Evolutionary conservation across 2,113 vertebrate genomes (phyloP), one percentile per base, ranked within the genome.

Genomic region (Cheilinus undulatus): DNA sequence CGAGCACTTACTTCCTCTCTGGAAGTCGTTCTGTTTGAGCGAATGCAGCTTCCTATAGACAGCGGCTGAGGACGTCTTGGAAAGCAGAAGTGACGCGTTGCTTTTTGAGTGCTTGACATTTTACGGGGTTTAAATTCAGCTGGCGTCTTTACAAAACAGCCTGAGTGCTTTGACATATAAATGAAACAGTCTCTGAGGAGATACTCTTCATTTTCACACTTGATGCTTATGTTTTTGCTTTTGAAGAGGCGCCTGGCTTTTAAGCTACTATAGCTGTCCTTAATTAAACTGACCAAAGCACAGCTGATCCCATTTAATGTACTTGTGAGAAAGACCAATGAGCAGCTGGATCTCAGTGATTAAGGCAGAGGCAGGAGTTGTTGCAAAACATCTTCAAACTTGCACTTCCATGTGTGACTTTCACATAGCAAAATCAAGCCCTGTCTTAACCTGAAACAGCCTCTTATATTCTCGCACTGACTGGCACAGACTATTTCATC

Each of bases 111-210:
- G 24, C 23, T 2, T 76, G 73, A 73, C 69, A 74, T 70, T 27
- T 80, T 15, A 49, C 45, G 27, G 3, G 36, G 28, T 46, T 56
- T 67, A n/a, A 65, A 65, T 73, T 34, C 22, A 36, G 50, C 45
- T 24, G n/a, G 20, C 27, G 62, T 40, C 42, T 51, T 20, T 48
- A 30, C 3, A 54, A 75, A n/a, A 65, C 22, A 72, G 24, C 34
- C 28, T 24, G 22, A 77, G 60, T 86, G 54, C 9, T 61, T 65
- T 69, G 45, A 69, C 46, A 68, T 60, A 54, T 50, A 43, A 59
- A 53, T 23, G 45, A 50, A n/a, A 15, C 23, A 0, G 30, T 24
- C 69, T 66, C 75, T 53, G 23, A 7, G 52, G 26, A 46, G 75
- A 23, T 3, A 0, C 23, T 34, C 69, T 23, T 61, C 6, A 2